Percentiles rank a stretch among this genome's conserved stretches.
Conservation (phyloP, 2,113 vertebrate genomes). For the Cynoglossus semilaevis region DNA sequence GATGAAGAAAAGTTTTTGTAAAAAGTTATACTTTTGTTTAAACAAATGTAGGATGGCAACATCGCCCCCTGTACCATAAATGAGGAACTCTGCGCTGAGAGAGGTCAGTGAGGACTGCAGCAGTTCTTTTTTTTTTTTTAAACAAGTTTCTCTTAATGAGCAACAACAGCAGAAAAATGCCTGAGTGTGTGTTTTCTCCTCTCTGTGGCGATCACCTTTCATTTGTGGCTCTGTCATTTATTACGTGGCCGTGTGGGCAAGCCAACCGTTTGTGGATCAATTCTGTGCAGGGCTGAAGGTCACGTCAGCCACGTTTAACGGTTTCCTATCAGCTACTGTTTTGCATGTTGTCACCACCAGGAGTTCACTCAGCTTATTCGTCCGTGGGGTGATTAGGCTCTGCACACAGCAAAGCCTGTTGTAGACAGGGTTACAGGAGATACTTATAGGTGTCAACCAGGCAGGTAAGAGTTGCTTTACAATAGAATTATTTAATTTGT, state of each 20-base stretch:
- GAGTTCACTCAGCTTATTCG: slow-evolving; percentile 4
- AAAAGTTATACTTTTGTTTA: no score
- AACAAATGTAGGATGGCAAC: no score
- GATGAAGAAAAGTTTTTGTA: no score
- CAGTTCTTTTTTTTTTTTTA: slow-evolving; percentile 2
- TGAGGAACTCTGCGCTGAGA: not conserved
- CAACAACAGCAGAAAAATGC: slow-evolving; percentile 9
- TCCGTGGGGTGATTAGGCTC: not conserved
- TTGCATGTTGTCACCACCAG: slow-evolving; percentile 26
- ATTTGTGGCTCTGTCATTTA: slow-evolving; percentile 49
- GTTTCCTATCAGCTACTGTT: slow-evolving; percentile 27
- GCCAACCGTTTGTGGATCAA: slow-evolving; percentile 40
- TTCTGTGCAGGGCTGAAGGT: slow-evolving; percentile 41
- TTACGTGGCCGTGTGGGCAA: slow-evolving; percentile 22
- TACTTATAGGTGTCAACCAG: no score
- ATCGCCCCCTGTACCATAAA: no score
- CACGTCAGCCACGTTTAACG: slow-evolving; percentile 25
- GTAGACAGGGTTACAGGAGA: no score
- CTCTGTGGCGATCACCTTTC: slow-evolving; percentile 20
- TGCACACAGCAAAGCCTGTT: slow-evolving; percentile 23
- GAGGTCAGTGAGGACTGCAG: slow-evolving; percentile 24
- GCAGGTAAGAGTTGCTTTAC: no score
- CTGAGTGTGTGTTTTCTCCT: slow-evolving; percentile 21
- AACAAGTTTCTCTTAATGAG: slow-evolving; percentile 14
- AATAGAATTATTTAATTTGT: no score